Base-by-base conservation (phyloP, 1,140 invertebrate genomes). In the Cyclargus thomasi region DNA sequence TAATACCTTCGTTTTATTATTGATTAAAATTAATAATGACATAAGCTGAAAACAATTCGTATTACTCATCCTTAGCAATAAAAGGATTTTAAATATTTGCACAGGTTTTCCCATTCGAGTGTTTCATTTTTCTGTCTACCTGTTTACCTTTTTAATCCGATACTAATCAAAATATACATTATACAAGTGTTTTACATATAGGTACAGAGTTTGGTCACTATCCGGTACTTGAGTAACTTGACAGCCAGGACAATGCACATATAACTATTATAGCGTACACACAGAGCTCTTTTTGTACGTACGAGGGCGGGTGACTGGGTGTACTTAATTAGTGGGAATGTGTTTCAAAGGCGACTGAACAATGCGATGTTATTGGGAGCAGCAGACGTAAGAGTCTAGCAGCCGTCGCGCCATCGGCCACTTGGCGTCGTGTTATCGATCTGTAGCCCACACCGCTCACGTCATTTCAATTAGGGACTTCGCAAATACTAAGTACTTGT, bases 391-490 rank as follows among this genome's bases (percentile, higher is more conserved):
- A 59, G 64, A 59, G 65, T 57, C 23, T 53, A 66, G 64, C 70
- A 67, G 70, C 67, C 74, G 76, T 69, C 75, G 73, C 74, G 75
- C 70, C 76, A 72, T 70, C 82, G 79, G 78, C 78, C 75, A 75
- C 70, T 83, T 80, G 83, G 82, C 84, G 86, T 81, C 83, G 72
- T 70, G 62, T 74, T 88, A 88, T 88, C 79, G 86, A 88, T 88
- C 79, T 80, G 74, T 65, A 70, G 65, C 68, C 64, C 71, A 76
- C 69, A 75, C 68, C 64, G 71, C 71, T 76, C 65, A 77, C 76
- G 81, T 82, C 79, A 83, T 76, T 68, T 57, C 69, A 70, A 78
- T 70, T 76, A 75, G 65, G 67, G 67, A 68, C 57, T 74, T 69
- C 62, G 39, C 65, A 47, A 47, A 47, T 47, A 47, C 39, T 47